Conservation (phyloP, 2,888 invertebrate species). For the Formica aserva region DNA sequence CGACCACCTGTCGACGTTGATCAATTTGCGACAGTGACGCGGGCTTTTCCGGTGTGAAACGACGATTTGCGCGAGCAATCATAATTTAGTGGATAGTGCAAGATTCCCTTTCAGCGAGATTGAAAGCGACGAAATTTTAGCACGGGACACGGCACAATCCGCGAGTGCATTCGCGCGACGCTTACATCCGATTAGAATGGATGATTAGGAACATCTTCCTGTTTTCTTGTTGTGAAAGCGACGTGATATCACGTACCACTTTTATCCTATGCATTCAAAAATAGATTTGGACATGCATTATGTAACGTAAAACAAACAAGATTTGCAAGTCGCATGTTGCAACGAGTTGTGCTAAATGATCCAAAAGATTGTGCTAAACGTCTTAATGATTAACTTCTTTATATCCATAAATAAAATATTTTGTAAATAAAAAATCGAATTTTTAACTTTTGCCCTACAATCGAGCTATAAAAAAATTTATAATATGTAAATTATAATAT, state of each 20-base stretch:
- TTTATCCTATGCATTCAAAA: slow-evolving; percentile 23
- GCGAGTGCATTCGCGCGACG: neutral
- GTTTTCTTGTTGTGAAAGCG: slow-evolving; percentile 32
- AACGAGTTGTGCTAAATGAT: slow-evolving; percentile 12
- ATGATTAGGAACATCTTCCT: slow-evolving; percentile 20
- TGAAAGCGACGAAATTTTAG: neutral
- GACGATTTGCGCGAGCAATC: slow-evolving; percentile 33
- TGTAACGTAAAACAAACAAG: slow-evolving; percentile 18
- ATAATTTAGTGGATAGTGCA: neutral
- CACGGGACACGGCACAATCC: neutral
- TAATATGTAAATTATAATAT: neutral
- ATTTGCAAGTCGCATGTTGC: neutral
- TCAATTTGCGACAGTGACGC: slow-evolving; percentile 42
- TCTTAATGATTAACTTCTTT: neutral
- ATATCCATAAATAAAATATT: neutral
- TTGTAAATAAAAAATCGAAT: neutral
- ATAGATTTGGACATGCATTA: slow-evolving; percentile 33
- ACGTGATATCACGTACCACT: slow-evolving; percentile 11
- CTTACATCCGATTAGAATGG: neutral
- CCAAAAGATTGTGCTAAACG: neutral
- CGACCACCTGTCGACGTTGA: neutral
- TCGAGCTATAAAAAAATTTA: neutral
- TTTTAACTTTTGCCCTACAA: neutral
- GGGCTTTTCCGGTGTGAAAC: neutral
- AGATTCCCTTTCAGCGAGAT: neutral